Percentiles rank a stretch among this genome's conserved stretches.
phyloP scores from a whole-genome alignment of 2,113 vertebrate species.

The Rhegmatorhina hoffmannsi region DNA sequence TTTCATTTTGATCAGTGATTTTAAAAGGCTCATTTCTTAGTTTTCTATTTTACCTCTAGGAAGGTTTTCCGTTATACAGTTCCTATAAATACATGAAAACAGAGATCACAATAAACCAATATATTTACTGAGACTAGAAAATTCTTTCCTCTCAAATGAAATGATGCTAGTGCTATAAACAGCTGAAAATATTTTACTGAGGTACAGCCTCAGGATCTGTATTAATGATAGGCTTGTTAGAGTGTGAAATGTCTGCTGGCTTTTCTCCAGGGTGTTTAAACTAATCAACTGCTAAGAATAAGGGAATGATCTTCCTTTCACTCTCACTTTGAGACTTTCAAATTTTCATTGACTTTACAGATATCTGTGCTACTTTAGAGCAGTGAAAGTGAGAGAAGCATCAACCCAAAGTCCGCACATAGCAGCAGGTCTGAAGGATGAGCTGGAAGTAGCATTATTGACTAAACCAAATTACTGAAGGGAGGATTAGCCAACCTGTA shows the following conservation, averaged over 20 bases:
- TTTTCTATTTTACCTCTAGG: conserved; percentile 28
- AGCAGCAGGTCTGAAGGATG: not conserved
- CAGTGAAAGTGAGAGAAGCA: not conserved
- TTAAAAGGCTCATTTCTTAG: conserved; percentile 47
- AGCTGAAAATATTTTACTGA: conserved; percentile 16
- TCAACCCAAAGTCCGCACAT: not conserved
- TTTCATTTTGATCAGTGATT: conserved; percentile 54
- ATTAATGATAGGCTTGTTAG: conserved; percentile 40
- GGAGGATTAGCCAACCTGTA: not conserved
- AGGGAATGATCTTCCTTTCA: not conserved
- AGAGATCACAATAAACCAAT: conserved; percentile 16
- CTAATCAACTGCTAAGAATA: conserved; percentile 5
- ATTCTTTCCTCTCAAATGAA: conserved; percentile 26
- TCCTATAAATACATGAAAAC: conserved; percentile 23
- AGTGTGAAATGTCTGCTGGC: conserved; percentile 7
- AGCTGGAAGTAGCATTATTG: not conserved
- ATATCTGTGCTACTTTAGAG: not conserved
- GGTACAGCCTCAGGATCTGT: not conserved
- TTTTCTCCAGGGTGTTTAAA: conserved; percentile 26
- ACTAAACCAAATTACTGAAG: not conserved
- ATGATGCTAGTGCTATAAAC: not conserved
- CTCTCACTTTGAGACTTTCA: not conserved
- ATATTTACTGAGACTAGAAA: not conserved
- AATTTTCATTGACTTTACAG: not conserved
- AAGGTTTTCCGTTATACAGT: conserved; percentile 21